phyloP scores from a whole-genome alignment of 1,140 invertebrate genomes.

The Mylabris phalerata region DNA sequence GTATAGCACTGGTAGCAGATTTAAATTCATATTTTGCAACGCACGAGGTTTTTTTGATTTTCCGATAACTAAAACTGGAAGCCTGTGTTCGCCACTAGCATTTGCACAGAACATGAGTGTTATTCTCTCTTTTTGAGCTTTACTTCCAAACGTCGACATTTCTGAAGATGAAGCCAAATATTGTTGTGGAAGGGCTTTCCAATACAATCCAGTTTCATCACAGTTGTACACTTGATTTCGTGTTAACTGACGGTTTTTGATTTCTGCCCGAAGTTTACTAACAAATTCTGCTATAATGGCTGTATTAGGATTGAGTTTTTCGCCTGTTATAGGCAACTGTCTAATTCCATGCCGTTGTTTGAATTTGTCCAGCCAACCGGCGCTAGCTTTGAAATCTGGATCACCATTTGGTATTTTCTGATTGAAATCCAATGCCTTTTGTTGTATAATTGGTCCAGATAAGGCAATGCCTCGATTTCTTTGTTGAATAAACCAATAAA shows the following conservation, averaged over 20 bases:
- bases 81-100: too few species aligned
- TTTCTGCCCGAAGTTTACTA: not conserved
- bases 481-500: slow-evolving; percentile 5
- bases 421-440: slow-evolving; percentile 9
- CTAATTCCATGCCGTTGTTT: too few species aligned
- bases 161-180: slow-evolving; percentile 26
- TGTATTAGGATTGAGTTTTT: slow-evolving; percentile 20
- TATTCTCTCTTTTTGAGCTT: too few species aligned
- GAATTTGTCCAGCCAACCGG: slow-evolving; percentile 28
- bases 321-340: not conserved
- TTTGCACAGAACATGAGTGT: too few species aligned
- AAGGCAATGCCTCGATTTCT: slow-evolving; percentile 1
- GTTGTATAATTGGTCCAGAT: slow-evolving; percentile 12
- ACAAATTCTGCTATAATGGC: not conserved
- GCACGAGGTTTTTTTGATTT: too few species aligned
- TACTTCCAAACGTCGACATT: too few species aligned
- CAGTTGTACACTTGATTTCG: slow-evolving; percentile 38
- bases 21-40: too few species aligned
- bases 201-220: slow-evolving; percentile 41
- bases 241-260: not conserved
- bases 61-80: too few species aligned
- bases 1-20: too few species aligned
- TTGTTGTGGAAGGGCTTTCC: slow-evolving; percentile 37
- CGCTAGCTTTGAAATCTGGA: slow-evolving; percentile 23
- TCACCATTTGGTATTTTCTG: slow-evolving; percentile 13